Percentiles rank a stretch among this genome's conserved stretches.
Conservation (phyloP, 2,888 invertebrate species). For the Anarsia innoxiella region DNA sequence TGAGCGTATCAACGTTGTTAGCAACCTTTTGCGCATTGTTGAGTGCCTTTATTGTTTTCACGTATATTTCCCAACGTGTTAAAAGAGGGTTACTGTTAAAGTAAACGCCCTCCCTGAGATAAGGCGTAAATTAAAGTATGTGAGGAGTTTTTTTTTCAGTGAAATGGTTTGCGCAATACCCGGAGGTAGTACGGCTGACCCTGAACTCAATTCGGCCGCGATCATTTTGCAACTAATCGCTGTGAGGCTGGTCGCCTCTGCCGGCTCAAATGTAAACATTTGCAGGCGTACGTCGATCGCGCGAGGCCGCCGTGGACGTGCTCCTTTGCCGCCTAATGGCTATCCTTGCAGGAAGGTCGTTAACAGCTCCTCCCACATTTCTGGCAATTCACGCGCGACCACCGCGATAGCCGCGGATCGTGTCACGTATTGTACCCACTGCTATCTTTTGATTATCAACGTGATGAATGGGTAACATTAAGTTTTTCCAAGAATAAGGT, state of each 20-base stretch:
- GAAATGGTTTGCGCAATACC: slow-evolving; percentile 59
- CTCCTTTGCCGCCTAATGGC: slow-evolving; percentile 38
- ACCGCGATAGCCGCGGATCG: too few relatives aligned
- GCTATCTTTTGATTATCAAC: too few relatives aligned
- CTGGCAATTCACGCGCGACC: neutral
- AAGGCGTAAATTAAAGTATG: neutral
- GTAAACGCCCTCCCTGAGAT: too few relatives aligned
- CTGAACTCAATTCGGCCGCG: slow-evolving; percentile 69
- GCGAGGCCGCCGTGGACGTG: slow-evolving; percentile 66
- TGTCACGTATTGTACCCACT: too few relatives aligned
- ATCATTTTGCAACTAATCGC: slow-evolving; percentile 72
- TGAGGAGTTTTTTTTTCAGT: slow-evolving; percentile 29
- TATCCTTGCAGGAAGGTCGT: slow-evolving; percentile 29
- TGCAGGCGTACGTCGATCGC: slow-evolving; percentile 60
- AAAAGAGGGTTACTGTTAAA: too few relatives aligned
- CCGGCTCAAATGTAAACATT: slow-evolving; percentile 73
- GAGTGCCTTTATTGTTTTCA: too few relatives aligned
- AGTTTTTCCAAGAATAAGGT: too few relatives aligned
- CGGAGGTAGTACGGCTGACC: slow-evolving; percentile 67
- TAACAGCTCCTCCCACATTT: slow-evolving; percentile 6
- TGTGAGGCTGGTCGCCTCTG: slow-evolving; percentile 45
- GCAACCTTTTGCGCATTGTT: too few relatives aligned
- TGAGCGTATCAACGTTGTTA: too few relatives aligned
- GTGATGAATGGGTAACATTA: too few relatives aligned
- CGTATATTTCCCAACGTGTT: too few relatives aligned